Evolutionary conservation across 2,888 invertebrate genomes (phyloP), one percentile per base, ranked within the genome.

Genomic region (Metopia argyrocephala): DNA sequence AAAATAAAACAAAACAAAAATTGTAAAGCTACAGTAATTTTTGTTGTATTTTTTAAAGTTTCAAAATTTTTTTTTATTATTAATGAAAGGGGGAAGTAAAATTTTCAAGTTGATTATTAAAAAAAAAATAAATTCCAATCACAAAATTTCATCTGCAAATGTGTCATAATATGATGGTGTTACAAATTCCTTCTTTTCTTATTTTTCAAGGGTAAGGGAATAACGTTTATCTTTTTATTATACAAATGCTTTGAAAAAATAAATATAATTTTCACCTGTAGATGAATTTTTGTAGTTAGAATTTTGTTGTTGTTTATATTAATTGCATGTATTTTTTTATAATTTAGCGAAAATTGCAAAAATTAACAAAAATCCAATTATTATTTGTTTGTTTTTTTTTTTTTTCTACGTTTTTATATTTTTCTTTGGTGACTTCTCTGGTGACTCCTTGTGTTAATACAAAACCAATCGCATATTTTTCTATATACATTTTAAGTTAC

Each of bases 1-100:
- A 54, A 69, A 69, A 46, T 21, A 62, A 45, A 61, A 45, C 57
- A 75, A 66, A 38, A 21, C 52, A 59, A 52, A 87, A 89, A 90
- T 91, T 90, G 90, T 90, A 88, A 87, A 90, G 90, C 91, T 91
- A 91, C 89, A 89, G 89, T 90, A 87, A 21, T 82, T 82, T 57
- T 74, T 78, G 71, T 76, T 80, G 65, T 71, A 78, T 79, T 65
- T 73, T 61, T 59, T 48, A 46, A 66, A 69, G 18, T 50, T 66
- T 54, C 54, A 52, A n/a, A 59, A 25, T 38, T 68, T 59, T 46
- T 61, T 65, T 38, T 48, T 65, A 70, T 59, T 6, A 15, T 57
- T 31, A 59, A 69, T 38, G 50, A 71, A 61, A 56, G 20, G 65
- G 31, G 69, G 57, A 38, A 62, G 71, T 66, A 68, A 45, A 28